Evolutionary conservation across 2,888 invertebrate species (phyloP).

Genomic region (Rhorus exstirpatorius): DNA sequence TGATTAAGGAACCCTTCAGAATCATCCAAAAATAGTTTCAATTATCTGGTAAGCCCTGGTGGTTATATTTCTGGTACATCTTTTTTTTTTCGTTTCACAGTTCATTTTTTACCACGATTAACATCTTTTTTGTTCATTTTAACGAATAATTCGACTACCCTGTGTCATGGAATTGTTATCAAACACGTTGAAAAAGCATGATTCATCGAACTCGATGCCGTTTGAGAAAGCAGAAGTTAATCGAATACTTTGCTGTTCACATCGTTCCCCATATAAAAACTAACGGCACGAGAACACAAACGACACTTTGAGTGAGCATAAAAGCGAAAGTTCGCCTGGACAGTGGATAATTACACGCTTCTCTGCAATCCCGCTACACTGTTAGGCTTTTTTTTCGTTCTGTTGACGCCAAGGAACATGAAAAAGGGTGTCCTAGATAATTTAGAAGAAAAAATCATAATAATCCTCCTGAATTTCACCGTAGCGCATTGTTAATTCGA

Average conservation of each 20-base stretch:
- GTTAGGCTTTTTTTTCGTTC: conserved; percentile 33
- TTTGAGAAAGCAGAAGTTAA: neutral
- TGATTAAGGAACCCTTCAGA: too few relatives aligned
- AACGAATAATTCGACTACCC: too few relatives aligned
- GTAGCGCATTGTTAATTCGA: too few relatives aligned
- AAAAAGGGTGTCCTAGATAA: too few relatives aligned
- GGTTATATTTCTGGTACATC: too few relatives aligned
- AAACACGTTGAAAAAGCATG: neutral
- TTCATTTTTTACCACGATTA: too few relatives aligned
- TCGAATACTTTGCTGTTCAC: conserved; percentile 16
- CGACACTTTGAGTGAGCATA: conserved; percentile 65
- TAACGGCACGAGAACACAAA: conserved; percentile 43
- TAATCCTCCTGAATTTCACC: too few relatives aligned
- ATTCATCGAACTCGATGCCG: conserved; percentile 20
- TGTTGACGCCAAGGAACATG: neutral
- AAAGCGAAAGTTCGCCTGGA: conserved; percentile 72
- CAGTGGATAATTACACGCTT: conserved; percentile 68
- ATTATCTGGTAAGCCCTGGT: too few relatives aligned
- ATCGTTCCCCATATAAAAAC: neutral
- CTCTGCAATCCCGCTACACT: conserved; percentile 38
- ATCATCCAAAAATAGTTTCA: too few relatives aligned
- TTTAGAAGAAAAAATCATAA: too few relatives aligned
- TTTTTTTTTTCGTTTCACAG: too few relatives aligned
- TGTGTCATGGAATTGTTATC: neutral
- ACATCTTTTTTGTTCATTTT: too few relatives aligned